Evolutionary conservation across 2,888 invertebrate genomes (phyloP).

Genomic region (Andricus quercusramuli): DNA sequence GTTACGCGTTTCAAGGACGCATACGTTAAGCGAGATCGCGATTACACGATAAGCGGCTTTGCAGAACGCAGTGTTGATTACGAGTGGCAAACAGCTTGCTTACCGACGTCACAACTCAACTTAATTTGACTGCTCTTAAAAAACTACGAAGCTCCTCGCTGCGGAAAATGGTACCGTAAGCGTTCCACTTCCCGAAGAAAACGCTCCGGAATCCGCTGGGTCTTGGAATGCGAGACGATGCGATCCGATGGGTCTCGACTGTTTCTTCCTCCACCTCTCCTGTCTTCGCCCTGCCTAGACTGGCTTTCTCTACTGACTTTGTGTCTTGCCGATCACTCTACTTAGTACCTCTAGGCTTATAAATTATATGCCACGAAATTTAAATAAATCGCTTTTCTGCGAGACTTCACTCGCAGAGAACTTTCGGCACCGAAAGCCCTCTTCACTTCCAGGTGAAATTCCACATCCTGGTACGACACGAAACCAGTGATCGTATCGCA

Average conservation of each 20-base stretch:
- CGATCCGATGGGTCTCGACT: slow-evolving; percentile 19
- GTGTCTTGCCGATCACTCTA: slow-evolving; percentile 27
- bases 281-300: slow-evolving; percentile 1
- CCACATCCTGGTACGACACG: slow-evolving; percentile 47
- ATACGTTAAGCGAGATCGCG: slow-evolving; percentile 67
- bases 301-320: slow-evolving; percentile 39
- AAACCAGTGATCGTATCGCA: slow-evolving; percentile 18
- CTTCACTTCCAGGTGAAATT: slow-evolving; percentile 72
- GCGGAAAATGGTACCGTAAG: slow-evolving; percentile 76
- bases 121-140: slow-evolving; percentile 35
- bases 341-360: slow-evolving; percentile 8
- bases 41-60: slow-evolving; percentile 65
- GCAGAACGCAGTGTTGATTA: slow-evolving; percentile 46
- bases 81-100: slow-evolving; percentile 35
- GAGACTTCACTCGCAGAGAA: slow-evolving; percentile 19
- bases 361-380: slow-evolving; percentile 20
- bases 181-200: slow-evolving; percentile 75
- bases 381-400: neutral
- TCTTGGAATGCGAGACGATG: slow-evolving; percentile 44
- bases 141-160: slow-evolving; percentile 52
- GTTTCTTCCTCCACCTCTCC: slow-evolving; percentile 33
- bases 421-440: slow-evolving; percentile 65
- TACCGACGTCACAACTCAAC: slow-evolving; percentile 22
- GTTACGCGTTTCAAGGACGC: slow-evolving; percentile 70
- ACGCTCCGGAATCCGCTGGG: slow-evolving; percentile 72